Evolutionary conservation across 2,113 vertebrate species (phyloP), one percentile per base, ranked within the genome.

Genomic region (Pomatostomus ruficeps): DNA sequence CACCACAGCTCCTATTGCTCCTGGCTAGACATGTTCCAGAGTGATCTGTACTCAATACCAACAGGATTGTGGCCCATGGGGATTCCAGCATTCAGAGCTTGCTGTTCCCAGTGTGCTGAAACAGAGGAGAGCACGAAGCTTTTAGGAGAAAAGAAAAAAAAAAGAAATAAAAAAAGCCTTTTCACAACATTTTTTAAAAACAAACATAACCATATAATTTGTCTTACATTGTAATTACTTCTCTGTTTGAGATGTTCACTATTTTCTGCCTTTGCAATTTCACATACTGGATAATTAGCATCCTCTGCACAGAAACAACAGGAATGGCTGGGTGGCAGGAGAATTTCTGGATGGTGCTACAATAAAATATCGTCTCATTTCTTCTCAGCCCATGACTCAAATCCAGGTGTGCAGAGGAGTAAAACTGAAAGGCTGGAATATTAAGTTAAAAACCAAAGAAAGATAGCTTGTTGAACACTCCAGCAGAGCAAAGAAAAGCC

Each of bases 251-350:
- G 67, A 74, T 63, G 59, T 43, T 95, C 78, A 74, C 45, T 79
- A 14, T 88, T 88, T 93, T 83, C 79, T 96, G 59, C 51, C 89
- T 61, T 67, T 91, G 82, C 77, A 95, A 95, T 96, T 96, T 95
- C 72, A 57, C 71, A 36, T 85, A 46, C 85, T 85, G 59, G 89
- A 83, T 93, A 96, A 95, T 97, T 82, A 93, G 40, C 42, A 95
- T 84, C 86, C 86, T 94, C 70, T 79, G 66, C 81, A 85, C 66
- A 79, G 89, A 70, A 96, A 70, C 84, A 95, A 70, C 81, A 66
- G 71, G 84, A 91, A 79, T 26, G 89, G 42, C 67, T 94, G 54
- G 74, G 78, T 2, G 1, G 51, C 63, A 58, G 57, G 42, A 77
- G 67, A 66, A 51, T 71, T 88, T 40, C 71, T 83, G 90, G 70